phyloP scores from a whole-genome alignment of 2,888 invertebrate genomes.

The Melanchra persicariae region DNA sequence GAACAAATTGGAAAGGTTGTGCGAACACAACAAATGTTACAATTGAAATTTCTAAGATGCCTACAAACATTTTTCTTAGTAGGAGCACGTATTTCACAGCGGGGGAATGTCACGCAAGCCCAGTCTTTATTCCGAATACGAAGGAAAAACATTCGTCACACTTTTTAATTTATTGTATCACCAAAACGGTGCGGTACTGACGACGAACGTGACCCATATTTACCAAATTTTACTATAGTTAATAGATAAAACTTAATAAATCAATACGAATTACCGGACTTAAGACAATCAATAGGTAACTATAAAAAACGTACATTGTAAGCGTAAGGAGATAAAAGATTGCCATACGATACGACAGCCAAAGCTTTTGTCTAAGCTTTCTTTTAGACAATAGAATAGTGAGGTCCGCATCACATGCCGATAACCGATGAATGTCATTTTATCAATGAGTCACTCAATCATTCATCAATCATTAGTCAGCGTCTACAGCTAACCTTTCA shows the following conservation, averaged over 20 bases:
- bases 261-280: neutral
- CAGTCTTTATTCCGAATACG: constrained; percentile 75
- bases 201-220: constrained; percentile 76
- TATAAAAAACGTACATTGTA: constrained; percentile 14
- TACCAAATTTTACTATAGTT: constrained; percentile 8
- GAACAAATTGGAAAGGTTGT: constrained; percentile 86
- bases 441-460: constrained; percentile 85
- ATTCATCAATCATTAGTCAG: constrained; percentile 85
- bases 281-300: constrained; percentile 2
- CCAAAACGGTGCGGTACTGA: constrained; percentile 76
- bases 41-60: constrained; percentile 89
- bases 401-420: constrained; percentile 65
- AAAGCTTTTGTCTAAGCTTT: constrained; percentile 59
- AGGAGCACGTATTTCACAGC: constrained; percentile 84
- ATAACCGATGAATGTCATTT: constrained; percentile 78
- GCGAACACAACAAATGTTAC: constrained; percentile 83
- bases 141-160: constrained; percentile 76
- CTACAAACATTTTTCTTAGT: constrained; percentile 86
- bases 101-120: constrained; percentile 78
- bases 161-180: constrained; percentile 78
- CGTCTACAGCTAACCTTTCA: constrained; percentile 73
- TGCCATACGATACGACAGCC: constrained; percentile 27
- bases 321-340: constrained; percentile 29
- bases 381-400: constrained; percentile 67
- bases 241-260: constrained; percentile 5